These are phyloP conservation scores for Enteromius paludinosus DNA, from an alignment of 2,797 vertebrate species.

Conservation along the genomic window DNA sequence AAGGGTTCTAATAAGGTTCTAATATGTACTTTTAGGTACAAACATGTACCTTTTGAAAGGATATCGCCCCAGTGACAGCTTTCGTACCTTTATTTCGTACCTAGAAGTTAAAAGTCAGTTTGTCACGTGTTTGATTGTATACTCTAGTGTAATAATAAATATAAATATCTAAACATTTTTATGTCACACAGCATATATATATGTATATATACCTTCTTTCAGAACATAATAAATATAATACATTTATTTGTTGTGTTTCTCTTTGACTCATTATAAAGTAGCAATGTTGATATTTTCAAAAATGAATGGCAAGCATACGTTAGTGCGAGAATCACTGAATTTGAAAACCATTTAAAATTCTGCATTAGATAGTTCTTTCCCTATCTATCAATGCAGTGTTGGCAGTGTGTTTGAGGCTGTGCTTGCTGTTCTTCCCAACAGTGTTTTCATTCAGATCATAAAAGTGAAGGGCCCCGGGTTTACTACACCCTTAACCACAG, in stretches of 20 bases:
- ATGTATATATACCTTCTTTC: neutral
- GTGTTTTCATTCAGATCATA: slow-evolving; percentile 75
- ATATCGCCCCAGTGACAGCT: no score
- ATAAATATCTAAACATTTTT: no score
- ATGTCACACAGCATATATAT: no score
- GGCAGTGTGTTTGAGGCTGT: slow-evolving; percentile 24
- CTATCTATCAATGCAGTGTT: slow-evolving; percentile 38
- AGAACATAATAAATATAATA: neutral
- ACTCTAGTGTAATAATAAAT: no score
- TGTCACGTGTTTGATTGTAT: no score
- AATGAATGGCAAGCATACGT: no score
- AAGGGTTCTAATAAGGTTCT: no score
- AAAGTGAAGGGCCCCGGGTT: slow-evolving; percentile 76
- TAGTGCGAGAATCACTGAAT: no score
- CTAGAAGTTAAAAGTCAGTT: no score
- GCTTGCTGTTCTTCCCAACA: slow-evolving; percentile 64
- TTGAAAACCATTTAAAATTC: neutral
- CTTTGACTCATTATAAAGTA: neutral
- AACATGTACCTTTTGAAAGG: no score
- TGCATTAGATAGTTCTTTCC: neutral
- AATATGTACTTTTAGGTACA: no score
- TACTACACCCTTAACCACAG: slow-evolving; percentile 77
- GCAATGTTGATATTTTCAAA: neutral
- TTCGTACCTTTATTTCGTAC: no score
- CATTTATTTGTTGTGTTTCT: neutral